Conservation (phyloP, 1,140 invertebrate genomes). For the Drosophila setifemur region DNA sequence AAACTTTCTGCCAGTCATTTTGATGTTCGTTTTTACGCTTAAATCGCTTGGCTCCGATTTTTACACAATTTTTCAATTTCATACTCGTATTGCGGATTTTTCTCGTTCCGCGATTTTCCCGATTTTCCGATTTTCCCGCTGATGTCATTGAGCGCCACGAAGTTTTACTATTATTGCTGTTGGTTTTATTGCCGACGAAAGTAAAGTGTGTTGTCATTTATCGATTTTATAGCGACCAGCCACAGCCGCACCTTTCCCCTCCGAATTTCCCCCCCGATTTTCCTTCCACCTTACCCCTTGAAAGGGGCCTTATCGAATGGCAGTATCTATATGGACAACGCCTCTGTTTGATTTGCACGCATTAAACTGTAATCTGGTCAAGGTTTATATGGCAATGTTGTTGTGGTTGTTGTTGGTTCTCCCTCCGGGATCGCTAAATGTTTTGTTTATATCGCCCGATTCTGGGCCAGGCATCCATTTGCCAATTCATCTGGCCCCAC, state of each 20-base stretch:
- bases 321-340: slow-evolving; percentile 56
- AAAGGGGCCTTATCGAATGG: slow-evolving; percentile 24
- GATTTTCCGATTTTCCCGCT: slow-evolving; percentile 46
- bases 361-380: slow-evolving; percentile 74
- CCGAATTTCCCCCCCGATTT: not conserved
- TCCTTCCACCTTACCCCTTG: not conserved
- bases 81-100: too few species aligned
- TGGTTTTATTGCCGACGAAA: slow-evolving; percentile 64
- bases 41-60: slow-evolving; percentile 18
- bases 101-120: slow-evolving; percentile 1
- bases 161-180: slow-evolving; percentile 71
- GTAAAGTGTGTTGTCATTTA: slow-evolving; percentile 74
- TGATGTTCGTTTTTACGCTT: slow-evolving; percentile 12
- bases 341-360: slow-evolving; percentile 72
- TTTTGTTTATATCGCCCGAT: slow-evolving; percentile 53
- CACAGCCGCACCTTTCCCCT: slow-evolving; percentile 35
- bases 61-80: slow-evolving; percentile 30
- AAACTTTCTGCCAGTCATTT: slow-evolving; percentile 24
- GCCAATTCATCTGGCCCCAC: slow-evolving; percentile 18
- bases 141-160: slow-evolving; percentile 63
- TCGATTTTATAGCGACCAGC: slow-evolving; percentile 77
- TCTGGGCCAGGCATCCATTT: not conserved
- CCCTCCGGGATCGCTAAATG: slow-evolving; percentile 15
- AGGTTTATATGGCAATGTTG: slow-evolving; percentile 54
- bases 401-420: slow-evolving; percentile 12